Percentiles rank a stretch among this genome's conserved stretches.
Evolutionary conservation across 2,888 invertebrate genomes (phyloP).

Genomic region (Neocrepidodera transversa): DNA sequence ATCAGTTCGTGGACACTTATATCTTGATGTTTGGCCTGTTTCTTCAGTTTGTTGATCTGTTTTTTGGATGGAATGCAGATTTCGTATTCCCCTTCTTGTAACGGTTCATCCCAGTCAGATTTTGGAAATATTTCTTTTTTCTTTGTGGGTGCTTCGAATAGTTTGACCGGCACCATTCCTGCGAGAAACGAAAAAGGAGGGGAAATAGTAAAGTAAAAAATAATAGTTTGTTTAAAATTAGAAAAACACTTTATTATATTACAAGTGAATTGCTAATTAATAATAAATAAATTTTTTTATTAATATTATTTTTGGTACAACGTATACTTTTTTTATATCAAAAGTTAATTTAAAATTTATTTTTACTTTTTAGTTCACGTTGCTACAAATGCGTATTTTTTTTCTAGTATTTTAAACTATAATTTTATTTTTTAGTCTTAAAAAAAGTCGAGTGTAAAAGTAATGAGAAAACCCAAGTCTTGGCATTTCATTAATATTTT

Average conservation of each 20-base stretch:
- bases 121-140: conserved; percentile 39
- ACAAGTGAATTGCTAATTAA: no score
- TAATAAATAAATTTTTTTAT: no score
- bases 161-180: conserved; percentile 31
- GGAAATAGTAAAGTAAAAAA: not conserved
- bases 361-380: not conserved
- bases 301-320: no score
- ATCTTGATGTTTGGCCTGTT: conserved; percentile 30
- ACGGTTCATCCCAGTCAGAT: conserved; percentile 59
- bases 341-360: not conserved
- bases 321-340: not conserved
- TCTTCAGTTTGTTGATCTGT: conserved; percentile 39
- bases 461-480: no score
- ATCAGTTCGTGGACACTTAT: conserved; percentile 33
- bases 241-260: not conserved
- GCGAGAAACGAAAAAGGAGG: not conserved
- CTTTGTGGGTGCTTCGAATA: conserved; percentile 29
- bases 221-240: not conserved
- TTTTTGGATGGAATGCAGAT: conserved; percentile 52
- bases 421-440: no score
- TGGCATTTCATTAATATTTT: no score
- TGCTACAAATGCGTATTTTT: no score
- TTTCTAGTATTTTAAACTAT: no score
- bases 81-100: conserved; percentile 60
- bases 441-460: no score